These are phyloP conservation scores for Penaeus indicus DNA, from an alignment of 1,140 invertebrate genomes.

Conservation along the genomic window DNA sequence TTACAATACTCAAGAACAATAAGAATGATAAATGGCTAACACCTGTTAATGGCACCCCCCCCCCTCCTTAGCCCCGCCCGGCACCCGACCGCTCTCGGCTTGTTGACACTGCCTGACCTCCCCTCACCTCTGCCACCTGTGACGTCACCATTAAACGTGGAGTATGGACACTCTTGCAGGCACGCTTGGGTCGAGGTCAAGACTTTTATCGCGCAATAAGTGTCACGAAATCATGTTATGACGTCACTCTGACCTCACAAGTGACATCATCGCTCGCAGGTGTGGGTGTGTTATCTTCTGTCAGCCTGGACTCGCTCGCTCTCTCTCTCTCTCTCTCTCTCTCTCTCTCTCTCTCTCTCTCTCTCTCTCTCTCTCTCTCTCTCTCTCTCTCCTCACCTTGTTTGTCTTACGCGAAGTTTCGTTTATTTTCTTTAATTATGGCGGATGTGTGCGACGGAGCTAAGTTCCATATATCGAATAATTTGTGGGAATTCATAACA, in stretches of 20 bases:
- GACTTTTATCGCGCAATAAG: constrained; percentile 26
- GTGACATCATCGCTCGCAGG: constrained; percentile 5
- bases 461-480: too few relatives aligned
- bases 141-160: constrained; percentile 12
- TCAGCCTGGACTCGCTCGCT: too few relatives aligned
- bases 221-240: constrained; percentile 25
- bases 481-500: too few relatives aligned
- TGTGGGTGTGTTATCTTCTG: not conserved
- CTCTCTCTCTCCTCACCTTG: too few relatives aligned
- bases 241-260: constrained; percentile 2
- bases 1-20: too few relatives aligned
- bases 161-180: not conserved
- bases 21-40: too few relatives aligned
- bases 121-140: constrained; percentile 5
- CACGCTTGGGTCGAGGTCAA: not conserved
- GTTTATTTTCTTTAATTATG: too few relatives aligned
- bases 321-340: too few relatives aligned
- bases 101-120: constrained; percentile 11
- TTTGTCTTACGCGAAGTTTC: too few relatives aligned
- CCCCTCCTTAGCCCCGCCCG: not conserved
- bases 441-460: too few relatives aligned
- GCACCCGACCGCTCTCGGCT: not conserved
- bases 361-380: too few relatives aligned
- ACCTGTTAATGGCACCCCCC: not conserved
- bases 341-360: too few relatives aligned